Evolutionary conservation across 37 sponge, comb jelly and placozoan species (phyloP).

Genomic region (Cliona cf. orientalis): DNA sequence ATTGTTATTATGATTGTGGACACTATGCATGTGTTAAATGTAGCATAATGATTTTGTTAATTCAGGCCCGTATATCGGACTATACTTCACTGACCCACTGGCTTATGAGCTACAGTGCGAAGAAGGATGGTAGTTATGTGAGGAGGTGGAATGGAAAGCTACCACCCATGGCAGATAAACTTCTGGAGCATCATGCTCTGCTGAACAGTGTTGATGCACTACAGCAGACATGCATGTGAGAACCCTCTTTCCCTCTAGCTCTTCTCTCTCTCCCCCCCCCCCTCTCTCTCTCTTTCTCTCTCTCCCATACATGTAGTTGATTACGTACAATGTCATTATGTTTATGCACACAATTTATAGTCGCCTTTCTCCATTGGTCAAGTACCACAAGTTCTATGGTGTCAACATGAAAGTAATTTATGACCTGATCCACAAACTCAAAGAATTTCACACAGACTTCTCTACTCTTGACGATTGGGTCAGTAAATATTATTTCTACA

Average conservation of each 20-base stretch:
- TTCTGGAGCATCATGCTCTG: constrained; percentile 45
- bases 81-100: constrained; percentile 7
- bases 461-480: too few species aligned
- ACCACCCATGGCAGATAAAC: neutral
- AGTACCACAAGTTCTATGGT: constrained; percentile 53
- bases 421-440: constrained; percentile 14
- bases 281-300: too few species aligned
- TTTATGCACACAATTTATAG: too few species aligned
- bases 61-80: constrained; percentile 2
- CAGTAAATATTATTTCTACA: too few species aligned
- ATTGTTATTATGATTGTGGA: too few species aligned
- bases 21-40: too few species aligned
- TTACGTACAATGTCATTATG: too few species aligned
- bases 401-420: constrained; percentile 12
- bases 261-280: too few species aligned
- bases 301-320: too few species aligned
- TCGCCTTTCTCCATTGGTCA: constrained; percentile 31
- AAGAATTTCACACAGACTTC: neutral
- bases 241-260: too few species aligned
- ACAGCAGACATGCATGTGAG: constrained; percentile 48
- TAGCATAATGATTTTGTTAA: too few species aligned
- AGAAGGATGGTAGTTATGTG: constrained; percentile 4
- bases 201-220: constrained; percentile 33
- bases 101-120: constrained; percentile 11
- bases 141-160: constrained; percentile 36